Percentiles rank a stretch among this genome's conserved stretches.
Evolutionary conservation across 2,888 invertebrate species (phyloP).

Genomic region (Synergus laeviventris): DNA sequence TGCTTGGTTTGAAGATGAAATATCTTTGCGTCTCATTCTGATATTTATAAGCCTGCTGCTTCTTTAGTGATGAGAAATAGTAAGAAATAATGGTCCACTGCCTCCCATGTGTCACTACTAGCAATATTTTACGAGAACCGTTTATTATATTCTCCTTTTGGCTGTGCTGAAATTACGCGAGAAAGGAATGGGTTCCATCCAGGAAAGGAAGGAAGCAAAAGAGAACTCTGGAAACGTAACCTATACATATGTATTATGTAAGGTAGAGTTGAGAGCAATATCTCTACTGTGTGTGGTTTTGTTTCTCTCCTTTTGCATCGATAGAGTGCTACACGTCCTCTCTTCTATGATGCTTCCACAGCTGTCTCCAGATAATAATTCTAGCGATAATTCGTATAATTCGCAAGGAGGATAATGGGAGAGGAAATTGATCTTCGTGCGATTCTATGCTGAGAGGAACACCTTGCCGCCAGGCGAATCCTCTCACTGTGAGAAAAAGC

Average conservation of each 20-base stretch:
- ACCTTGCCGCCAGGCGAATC: conserved; percentile 33
- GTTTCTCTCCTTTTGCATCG: neutral
- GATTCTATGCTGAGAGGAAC: conserved; percentile 30
- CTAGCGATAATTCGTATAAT: conserved; percentile 33
- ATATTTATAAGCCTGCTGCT: conserved; percentile 15
- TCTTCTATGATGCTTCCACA: conserved; percentile 14
- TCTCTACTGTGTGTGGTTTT: conserved; percentile 23
- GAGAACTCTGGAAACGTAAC: neutral
- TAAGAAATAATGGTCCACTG: conserved; percentile 26
- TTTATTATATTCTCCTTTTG: conserved; percentile 30
- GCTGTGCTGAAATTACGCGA: conserved; percentile 26
- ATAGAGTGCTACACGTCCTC: neutral
- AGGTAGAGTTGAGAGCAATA: neutral
- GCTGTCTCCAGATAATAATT: conserved; percentile 39
- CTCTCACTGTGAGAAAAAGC: conserved; percentile 20
- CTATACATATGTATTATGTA: conserved; percentile 9
- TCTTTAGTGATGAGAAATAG: conserved; percentile 23
- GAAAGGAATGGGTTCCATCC: conserved; percentile 30
- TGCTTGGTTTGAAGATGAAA: neutral
- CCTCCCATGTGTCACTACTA: conserved; percentile 27
- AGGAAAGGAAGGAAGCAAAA: conserved; percentile 28
- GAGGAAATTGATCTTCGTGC: conserved; percentile 36
- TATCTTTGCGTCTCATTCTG: conserved; percentile 10
- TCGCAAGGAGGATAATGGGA: conserved; percentile 18
- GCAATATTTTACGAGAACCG: conserved; percentile 33